Evolutionary conservation across 2,888 invertebrate species (phyloP), one percentile per base, ranked within the genome.

Genomic region (Euphydryas editha): DNA sequence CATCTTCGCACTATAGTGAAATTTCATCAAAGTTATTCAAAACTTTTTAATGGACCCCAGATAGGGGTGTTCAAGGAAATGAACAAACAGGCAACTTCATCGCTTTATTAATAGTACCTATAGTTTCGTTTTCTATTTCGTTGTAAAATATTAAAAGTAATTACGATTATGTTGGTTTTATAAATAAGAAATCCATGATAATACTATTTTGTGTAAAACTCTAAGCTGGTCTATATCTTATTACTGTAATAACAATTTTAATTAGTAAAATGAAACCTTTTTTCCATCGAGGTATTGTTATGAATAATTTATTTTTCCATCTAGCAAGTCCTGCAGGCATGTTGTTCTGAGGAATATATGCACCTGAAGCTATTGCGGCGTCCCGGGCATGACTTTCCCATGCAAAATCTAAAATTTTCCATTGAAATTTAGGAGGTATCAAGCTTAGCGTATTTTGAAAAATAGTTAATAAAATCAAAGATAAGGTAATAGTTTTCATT

Each of bases 281-380:
- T 83, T 94, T 95, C 95, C 95, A 95, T 76, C 95, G 91, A 72
- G 95, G 95, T 75, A 95, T 94, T 46, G 95, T 95, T 67, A 95
- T 89, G 78, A 94, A 96, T 64, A 94, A 81, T 91, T 94, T 96
- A 80, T 95, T 82, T 73, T 93, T 94, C 95, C 95, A 96, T 71
- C 94, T 92, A 67, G 95, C 95, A 69, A 96, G 75, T 15, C 96
- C 96, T 39, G 95, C 86, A 0, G 95, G 95, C 79, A 96, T 87
- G 81, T 95, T 95, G 81, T 96, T 94, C 67, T 91, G 91, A 0
- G 93, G 93, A 13, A 95, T 87, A 77, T 94, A 96, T 10, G 91
- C 87, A 37, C 94, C 94, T 13, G 85, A 85, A 10, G 84, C 79
- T 17, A 95, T 77, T 7, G 95, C 95, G 4, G 84, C 83, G 47